Percentiles rank a stretch among this genome's conserved stretches.
Conservation (phyloP, 2,797 vertebrate genomes). For the Hydrolagus colliei region DNA sequence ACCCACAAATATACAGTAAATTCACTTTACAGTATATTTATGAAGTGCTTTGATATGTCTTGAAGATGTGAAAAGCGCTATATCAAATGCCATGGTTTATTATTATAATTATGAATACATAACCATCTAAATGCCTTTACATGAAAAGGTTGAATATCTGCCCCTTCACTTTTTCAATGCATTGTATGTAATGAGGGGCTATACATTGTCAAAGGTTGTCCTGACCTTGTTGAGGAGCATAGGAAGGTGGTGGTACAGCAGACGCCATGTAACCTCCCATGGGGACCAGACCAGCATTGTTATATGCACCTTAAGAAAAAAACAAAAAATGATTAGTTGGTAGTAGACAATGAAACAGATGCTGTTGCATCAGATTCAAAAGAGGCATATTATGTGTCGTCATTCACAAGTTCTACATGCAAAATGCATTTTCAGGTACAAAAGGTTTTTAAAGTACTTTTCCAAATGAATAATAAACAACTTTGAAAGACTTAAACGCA, state of each 20-base stretch:
- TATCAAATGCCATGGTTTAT: too few species aligned
- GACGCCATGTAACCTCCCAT: slow-evolving; percentile 81
- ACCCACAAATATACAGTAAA: too few species aligned
- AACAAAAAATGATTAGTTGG: background rate
- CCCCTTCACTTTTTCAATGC: background rate
- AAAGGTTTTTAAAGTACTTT: too few species aligned
- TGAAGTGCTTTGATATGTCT: too few species aligned
- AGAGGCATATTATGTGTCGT: too few species aligned
- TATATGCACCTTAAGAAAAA: slow-evolving; percentile 84
- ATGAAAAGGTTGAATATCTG: background rate
- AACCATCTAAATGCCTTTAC: background rate
- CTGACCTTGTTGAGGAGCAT: slow-evolving; percentile 52
- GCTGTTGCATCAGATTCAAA: background rate
- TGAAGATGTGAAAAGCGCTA: too few species aligned
- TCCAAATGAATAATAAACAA: background rate
- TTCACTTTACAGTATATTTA: too few species aligned
- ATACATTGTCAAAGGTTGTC: background rate
- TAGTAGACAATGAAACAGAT: too few species aligned
- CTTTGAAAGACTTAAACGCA: background rate
- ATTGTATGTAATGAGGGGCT: background rate
- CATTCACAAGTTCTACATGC: too few species aligned
- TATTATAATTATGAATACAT: too few species aligned
- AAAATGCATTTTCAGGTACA: too few species aligned
- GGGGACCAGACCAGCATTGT: slow-evolving; percentile 88
- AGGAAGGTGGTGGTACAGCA: slow-evolving; percentile 76